These are phyloP conservation scores for Uropetala carovei DNA, from an alignment of 2,888 invertebrate genomes.

Conservation along the genomic window DNA sequence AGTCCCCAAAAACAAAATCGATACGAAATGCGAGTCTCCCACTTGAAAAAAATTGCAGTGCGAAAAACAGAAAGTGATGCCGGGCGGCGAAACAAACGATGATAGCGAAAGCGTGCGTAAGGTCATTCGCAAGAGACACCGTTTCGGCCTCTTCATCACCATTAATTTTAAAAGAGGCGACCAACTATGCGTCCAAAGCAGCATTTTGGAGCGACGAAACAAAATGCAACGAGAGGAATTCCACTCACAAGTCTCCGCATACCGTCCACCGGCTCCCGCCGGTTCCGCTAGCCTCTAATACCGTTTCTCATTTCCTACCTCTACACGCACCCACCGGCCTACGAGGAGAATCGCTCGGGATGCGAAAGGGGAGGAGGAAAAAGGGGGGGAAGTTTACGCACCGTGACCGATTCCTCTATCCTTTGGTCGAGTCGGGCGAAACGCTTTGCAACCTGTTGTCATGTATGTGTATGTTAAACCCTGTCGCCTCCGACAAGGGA, in stretches of 20 bases:
- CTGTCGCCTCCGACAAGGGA: too few relatives aligned
- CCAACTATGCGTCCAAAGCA: not conserved
- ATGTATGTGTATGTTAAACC: too few relatives aligned
- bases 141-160: not conserved
- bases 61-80: too few relatives aligned
- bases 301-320: constrained; percentile 52
- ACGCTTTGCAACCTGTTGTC: constrained; percentile 61
- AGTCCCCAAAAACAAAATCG: too few relatives aligned
- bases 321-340: not conserved
- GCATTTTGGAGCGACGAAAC: not conserved
- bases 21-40: too few relatives aligned
- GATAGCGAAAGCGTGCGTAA: not conserved
- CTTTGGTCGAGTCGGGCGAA: not conserved
- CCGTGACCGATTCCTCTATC: constrained; percentile 59
- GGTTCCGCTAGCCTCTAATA: constrained; percentile 54
- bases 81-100: too few relatives aligned
- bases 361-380: not conserved
- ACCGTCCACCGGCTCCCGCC: not conserved
- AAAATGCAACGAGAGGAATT: not conserved
- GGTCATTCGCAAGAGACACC: not conserved
- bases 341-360: not conserved
- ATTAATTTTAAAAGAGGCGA: not conserved
- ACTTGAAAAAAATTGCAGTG: not conserved
- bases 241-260: not conserved
- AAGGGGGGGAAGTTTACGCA: constrained; percentile 37